Evolutionary conservation across 2,113 vertebrate species (phyloP).

Genomic region (Tautogolabrus adspersus): DNA sequence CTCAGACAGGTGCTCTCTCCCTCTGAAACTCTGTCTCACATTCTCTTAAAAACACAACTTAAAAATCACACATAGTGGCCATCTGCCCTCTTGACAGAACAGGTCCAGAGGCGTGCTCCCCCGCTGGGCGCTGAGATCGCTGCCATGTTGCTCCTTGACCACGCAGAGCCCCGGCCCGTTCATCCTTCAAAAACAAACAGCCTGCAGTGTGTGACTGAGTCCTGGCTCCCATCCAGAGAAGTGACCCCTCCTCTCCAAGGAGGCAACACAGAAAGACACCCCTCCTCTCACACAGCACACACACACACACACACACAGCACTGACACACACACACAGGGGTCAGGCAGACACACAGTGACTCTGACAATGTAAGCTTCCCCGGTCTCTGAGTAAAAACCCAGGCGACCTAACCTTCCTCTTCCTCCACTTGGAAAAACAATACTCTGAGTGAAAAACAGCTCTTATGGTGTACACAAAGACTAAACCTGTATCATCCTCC

Average conservation of each 20-base stretch:
- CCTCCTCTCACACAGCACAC: background rate
- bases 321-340: slow-evolving; percentile 32
- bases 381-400: slow-evolving; percentile 12
- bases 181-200: slow-evolving; percentile 53
- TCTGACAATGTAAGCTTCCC: slow-evolving; percentile 53
- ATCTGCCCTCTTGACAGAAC: slow-evolving; percentile 62
- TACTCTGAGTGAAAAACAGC: slow-evolving; percentile 1
- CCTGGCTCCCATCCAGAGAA: slow-evolving; percentile 48
- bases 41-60: slow-evolving; percentile 17
- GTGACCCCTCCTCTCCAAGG: slow-evolving; percentile 55
- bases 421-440: background rate
- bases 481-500: slow-evolving; percentile 24
- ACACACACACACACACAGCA: background rate
- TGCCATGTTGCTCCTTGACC: slow-evolving; percentile 56
- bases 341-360: slow-evolving; percentile 60
- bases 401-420: slow-evolving; percentile 9
- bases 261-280: slow-evolving; percentile 29
- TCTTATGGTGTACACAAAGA: slow-evolving; percentile 28
- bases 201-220: slow-evolving; percentile 46
- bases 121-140: slow-evolving; percentile 49
- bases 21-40: background rate
- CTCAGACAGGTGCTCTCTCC: slow-evolving; percentile 7
- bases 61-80: slow-evolving; percentile 39
- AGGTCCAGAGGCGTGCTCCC: slow-evolving; percentile 37
- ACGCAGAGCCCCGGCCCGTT: slow-evolving; percentile 18